Evolutionary conservation across 2,113 vertebrate genomes (phyloP).

Genomic region (Pollimyrus isidori): DNA sequence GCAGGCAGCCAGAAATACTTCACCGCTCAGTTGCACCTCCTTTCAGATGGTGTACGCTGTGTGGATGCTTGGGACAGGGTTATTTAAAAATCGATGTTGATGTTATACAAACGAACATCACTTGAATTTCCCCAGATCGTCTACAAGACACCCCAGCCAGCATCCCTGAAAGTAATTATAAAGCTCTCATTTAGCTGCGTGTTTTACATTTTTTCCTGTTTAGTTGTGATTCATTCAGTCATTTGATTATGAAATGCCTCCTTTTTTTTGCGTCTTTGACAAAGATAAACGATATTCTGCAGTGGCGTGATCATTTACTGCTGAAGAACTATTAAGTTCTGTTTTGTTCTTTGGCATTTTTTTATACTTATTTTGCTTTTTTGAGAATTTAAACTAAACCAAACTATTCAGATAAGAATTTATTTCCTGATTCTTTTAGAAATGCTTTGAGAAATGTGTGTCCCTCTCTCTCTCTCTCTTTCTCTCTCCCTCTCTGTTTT

Average conservation of each 20-base stretch:
- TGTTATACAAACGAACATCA: neutral
- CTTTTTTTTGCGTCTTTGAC: neutral
- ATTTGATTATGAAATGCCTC: neutral
- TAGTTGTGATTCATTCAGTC: neutral
- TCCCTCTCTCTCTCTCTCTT: neutral
- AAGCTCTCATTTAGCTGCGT: neutral
- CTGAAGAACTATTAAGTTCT: neutral
- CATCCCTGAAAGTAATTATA: neutral
- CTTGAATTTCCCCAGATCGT: neutral
- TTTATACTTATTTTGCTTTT: neutral
- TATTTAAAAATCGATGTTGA: neutral
- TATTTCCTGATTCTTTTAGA: neutral
- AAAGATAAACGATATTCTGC: neutral
- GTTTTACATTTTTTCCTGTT: neutral
- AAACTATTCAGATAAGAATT: neutral
- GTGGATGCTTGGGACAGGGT: neutral
- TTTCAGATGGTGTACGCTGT: neutral
- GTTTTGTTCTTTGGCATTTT: neutral
- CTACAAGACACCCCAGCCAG: neutral
- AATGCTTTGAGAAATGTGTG: neutral
- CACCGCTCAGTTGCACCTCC: neutral
- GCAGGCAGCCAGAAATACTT: neutral
- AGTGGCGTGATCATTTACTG: neutral
- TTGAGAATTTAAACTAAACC: neutral
- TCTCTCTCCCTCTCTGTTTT: neutral